phyloP scores from a whole-genome alignment of 2,113 vertebrate genomes.

The Sylvilagus bachmani region DNA sequence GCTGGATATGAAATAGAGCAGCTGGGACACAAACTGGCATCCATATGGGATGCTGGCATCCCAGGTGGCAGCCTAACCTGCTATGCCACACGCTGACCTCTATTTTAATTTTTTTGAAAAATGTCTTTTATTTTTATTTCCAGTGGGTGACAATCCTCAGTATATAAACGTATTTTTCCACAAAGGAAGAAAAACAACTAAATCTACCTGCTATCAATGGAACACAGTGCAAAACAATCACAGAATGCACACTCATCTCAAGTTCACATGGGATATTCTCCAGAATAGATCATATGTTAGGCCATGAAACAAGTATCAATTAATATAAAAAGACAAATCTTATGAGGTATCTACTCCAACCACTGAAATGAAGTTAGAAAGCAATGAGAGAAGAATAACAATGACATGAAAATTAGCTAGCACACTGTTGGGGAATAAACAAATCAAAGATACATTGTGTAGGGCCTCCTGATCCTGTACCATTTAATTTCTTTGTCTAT shows the following conservation, averaged over 20 bases:
- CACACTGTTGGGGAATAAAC: not conserved
- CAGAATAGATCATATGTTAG: not conserved
- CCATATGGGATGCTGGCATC: too few relatives aligned
- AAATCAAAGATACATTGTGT: not conserved
- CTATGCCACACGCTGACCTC: too few relatives aligned
- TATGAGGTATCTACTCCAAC: not conserved
- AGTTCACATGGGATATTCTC: not conserved
- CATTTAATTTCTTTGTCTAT: not conserved
- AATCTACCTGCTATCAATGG: not conserved
- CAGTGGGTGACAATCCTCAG: not conserved
- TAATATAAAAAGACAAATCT: not conserved
- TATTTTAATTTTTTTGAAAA: too few relatives aligned
- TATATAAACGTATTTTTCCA: not conserved
- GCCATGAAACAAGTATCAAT: not conserved
- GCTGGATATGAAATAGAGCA: too few relatives aligned
- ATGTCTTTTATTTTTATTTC: not conserved
- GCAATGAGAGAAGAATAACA: not conserved
- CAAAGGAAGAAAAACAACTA: not conserved
- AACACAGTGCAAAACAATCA: not conserved
- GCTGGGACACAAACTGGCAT: too few relatives aligned
- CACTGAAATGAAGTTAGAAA: not conserved
- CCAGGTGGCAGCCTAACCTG: too few relatives aligned
- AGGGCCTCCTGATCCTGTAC: not conserved
- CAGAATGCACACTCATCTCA: slow-evolving; percentile 10
- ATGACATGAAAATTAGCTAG: not conserved